Evolutionary conservation across 1,140 invertebrate genomes (phyloP).

Genomic region (Bombus cullumanus): DNA sequence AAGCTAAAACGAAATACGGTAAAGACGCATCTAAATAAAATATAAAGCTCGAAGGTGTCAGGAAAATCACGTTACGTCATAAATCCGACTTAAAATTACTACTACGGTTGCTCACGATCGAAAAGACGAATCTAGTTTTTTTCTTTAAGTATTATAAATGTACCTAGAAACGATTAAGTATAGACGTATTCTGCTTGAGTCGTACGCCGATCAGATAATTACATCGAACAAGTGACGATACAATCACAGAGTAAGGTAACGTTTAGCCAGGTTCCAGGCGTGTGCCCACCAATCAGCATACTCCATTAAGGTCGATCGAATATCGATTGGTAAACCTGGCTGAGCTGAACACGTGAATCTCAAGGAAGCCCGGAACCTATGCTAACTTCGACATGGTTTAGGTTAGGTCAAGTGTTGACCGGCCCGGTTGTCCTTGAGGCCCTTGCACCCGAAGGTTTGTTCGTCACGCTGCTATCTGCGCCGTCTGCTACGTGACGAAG

Average conservation of each 20-base stretch:
- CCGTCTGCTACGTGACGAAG: constrained; percentile 51
- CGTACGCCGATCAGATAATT: not conserved
- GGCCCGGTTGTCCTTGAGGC: constrained; percentile 1
- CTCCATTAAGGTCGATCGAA: constrained; percentile 38
- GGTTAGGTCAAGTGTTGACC: constrained; percentile 41
- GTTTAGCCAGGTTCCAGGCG: constrained; percentile 18
- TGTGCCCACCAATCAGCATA: constrained; percentile 36
- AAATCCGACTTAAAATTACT: not conserved
- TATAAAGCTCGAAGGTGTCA: not conserved
- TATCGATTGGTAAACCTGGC: constrained; percentile 28
- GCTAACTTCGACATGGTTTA: constrained; percentile 13
- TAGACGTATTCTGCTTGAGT: not conserved
- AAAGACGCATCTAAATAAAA: too few species aligned
- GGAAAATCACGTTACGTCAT: not conserved
- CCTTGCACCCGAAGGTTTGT: not conserved
- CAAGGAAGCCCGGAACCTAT: constrained; percentile 16
- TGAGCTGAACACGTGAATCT: not conserved
- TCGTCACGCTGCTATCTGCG: constrained; percentile 41
- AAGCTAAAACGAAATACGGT: not conserved
- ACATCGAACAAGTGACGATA: not conserved
- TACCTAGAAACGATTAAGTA: not conserved
- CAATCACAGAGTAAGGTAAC: constrained; percentile 25
- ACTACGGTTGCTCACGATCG: not conserved
- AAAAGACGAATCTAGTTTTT: not conserved
- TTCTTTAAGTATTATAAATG: not conserved